These are phyloP conservation scores for Salvelinus fontinalis DNA, from an alignment of 2,113 vertebrate species.

Conservation along the genomic window DNA sequence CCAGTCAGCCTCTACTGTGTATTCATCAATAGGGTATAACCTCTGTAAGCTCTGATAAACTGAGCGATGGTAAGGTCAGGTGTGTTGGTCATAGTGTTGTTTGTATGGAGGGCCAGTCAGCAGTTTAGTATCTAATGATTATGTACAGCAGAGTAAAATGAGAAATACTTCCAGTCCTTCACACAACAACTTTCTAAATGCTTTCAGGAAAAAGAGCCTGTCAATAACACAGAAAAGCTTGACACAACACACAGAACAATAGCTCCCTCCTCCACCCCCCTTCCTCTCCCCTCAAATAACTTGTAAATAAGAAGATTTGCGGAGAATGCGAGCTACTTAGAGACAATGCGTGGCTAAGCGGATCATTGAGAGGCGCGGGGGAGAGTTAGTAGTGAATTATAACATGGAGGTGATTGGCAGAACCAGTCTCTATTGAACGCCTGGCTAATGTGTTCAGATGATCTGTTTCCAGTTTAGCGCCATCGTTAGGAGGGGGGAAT, in stretches of 20 bases:
- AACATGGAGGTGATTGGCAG: constrained; percentile 46
- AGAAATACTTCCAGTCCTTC: constrained; percentile 46
- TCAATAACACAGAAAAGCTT: constrained; percentile 40
- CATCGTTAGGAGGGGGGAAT: not conserved
- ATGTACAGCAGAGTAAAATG: constrained; percentile 2
- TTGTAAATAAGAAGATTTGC: constrained; percentile 56
- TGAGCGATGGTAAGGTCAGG: not conserved
- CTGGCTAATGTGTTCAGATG: constrained; percentile 20
- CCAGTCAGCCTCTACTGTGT: too few relatives aligned
- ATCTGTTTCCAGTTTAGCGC: not conserved
- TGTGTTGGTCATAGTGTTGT: not conserved
- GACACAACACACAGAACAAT: constrained; percentile 23
- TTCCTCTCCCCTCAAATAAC: constrained; percentile 20
- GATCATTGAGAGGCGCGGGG: constrained; percentile 33
- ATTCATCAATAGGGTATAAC: not conserved
- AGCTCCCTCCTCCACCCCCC: constrained; percentile 1
- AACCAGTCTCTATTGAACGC: constrained; percentile 30
- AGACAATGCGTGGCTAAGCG: constrained; percentile 41
- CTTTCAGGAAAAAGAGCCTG: constrained; percentile 25
- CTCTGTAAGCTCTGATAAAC: not conserved
- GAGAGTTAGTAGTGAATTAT: constrained; percentile 25
- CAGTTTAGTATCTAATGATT: constrained; percentile 56
- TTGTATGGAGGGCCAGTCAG: constrained; percentile 22
- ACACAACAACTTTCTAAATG: constrained; percentile 5
- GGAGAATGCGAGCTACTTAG: constrained; percentile 30